A percentile compares a stretch with the other conserved stretches of the same genome.
These are phyloP conservation scores for Temnothorax unifasciatus DNA, from an alignment of 2,888 invertebrate species.

Conservation along the genomic window DNA sequence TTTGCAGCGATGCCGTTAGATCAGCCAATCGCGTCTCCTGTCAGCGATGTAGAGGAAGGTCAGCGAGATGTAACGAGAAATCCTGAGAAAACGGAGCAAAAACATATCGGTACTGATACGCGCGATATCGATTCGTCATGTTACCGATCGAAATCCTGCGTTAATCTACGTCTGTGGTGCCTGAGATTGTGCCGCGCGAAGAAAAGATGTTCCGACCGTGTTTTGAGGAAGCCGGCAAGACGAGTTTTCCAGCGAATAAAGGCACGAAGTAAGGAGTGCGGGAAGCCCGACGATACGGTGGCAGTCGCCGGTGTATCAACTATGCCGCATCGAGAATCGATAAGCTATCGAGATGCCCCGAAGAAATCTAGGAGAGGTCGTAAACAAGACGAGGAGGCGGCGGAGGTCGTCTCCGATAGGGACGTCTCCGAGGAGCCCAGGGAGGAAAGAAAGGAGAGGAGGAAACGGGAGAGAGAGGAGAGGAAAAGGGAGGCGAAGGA, in stretches of 20 bases:
- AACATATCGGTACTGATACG: not conserved
- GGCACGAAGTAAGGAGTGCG: slow-evolving; percentile 19
- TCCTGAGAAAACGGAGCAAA: not conserved
- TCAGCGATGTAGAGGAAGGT: not conserved
- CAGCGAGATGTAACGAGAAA: not conserved
- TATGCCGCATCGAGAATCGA: not conserved
- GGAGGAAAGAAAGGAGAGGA: not conserved
- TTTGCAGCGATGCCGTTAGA: not conserved
- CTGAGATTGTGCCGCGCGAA: slow-evolving; percentile 36
- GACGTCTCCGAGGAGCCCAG: not conserved
- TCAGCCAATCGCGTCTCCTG: not conserved
- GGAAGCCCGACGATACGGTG: not conserved
- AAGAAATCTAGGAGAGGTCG: slow-evolving; percentile 7
- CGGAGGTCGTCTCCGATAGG: not conserved
- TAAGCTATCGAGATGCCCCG: not conserved
- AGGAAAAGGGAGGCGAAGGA: not conserved
- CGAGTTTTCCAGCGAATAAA: slow-evolving; percentile 24
- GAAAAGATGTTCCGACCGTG: not conserved
- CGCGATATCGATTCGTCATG: not conserved
- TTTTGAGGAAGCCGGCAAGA: not conserved
- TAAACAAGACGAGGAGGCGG: slow-evolving; percentile 29
- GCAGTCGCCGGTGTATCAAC: slow-evolving; percentile 29
- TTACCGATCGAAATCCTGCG: not conserved
- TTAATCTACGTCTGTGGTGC: slow-evolving; percentile 12
- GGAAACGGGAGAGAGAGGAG: not conserved